These are phyloP conservation scores for Scaptomyza parva DNA, from an alignment of 2,888 invertebrate species.

Conservation along the genomic window DNA sequence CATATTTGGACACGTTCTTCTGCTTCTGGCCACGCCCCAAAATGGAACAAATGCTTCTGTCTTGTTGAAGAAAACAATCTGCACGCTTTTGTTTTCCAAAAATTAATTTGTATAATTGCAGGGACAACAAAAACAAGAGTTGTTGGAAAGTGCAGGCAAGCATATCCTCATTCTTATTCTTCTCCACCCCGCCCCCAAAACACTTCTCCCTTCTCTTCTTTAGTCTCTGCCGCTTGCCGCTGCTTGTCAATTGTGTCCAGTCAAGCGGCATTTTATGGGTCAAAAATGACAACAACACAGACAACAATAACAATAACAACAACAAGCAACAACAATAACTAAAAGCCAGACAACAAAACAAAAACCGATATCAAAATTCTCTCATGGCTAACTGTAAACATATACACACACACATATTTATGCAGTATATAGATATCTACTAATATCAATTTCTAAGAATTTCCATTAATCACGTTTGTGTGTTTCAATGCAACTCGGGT, in stretches of 20 bases:
- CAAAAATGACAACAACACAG: slow-evolving; percentile 28
- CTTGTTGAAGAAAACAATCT: slow-evolving; percentile 52
- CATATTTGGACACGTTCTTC: background rate
- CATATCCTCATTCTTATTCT: too few species aligned
- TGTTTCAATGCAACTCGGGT: too few species aligned
- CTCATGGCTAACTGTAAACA: too few species aligned
- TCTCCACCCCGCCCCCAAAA: too few species aligned
- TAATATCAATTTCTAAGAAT: too few species aligned
- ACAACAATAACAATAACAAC: background rate
- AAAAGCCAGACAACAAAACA: slow-evolving; percentile 3
- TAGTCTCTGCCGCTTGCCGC: background rate
- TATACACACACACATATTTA: too few species aligned
- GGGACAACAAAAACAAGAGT: slow-evolving; percentile 42
- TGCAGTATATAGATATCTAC: too few species aligned
- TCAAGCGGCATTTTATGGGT: slow-evolving; percentile 42
- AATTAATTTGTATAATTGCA: slow-evolving; percentile 78
- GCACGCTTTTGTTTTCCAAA: slow-evolving; percentile 53
- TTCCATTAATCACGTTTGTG: too few species aligned
- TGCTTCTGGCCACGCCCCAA: background rate
- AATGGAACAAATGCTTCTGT: slow-evolving; percentile 13
- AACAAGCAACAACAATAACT: slow-evolving; percentile 1
- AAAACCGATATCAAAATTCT: too few species aligned
- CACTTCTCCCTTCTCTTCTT: background rate
- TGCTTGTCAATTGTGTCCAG: slow-evolving; percentile 31
- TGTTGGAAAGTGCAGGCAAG: slow-evolving; percentile 33